phyloP scores from a whole-genome alignment of 2,113 vertebrate genomes.

The Scomber scombrus region DNA sequence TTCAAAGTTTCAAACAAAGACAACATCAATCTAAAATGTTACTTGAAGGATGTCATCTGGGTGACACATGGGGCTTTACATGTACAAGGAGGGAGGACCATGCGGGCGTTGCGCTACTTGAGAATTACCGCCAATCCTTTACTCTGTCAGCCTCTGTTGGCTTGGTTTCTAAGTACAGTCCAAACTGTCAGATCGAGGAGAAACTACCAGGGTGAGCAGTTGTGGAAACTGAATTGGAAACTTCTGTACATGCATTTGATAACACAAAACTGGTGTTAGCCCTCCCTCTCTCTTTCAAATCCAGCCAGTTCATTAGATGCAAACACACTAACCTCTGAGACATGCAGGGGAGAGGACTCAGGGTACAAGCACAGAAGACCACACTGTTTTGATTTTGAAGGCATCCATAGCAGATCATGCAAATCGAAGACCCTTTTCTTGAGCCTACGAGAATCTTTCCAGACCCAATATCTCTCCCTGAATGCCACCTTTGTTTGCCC shows the following conservation, averaged over 20 bases:
- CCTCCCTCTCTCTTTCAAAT: conserved; percentile 4
- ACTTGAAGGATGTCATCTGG: conserved; percentile 51
- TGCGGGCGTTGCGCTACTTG: not conserved
- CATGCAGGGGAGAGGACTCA: not conserved
- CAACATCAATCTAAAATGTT: conserved; percentile 43
- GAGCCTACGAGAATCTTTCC: conserved; percentile 27
- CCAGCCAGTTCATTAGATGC: not conserved
- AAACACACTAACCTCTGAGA: not conserved
- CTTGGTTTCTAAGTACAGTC: conserved; percentile 9
- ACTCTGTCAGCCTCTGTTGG: conserved; percentile 2
- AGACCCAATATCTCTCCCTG: conserved; percentile 44
- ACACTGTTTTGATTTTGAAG: conserved; percentile 15
- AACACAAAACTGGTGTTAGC: conserved; percentile 21
- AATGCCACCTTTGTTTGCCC: conserved; percentile 70
- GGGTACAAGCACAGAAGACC: not conserved
- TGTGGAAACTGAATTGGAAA: conserved; percentile 11
- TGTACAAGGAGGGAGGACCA: not conserved
- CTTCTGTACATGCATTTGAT: conserved; percentile 25
- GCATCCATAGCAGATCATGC: conserved; percentile 32
- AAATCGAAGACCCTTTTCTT: conserved; percentile 24
- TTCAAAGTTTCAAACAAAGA: conserved; percentile 54
- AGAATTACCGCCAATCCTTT: conserved; percentile 10
- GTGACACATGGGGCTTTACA: conserved; percentile 39
- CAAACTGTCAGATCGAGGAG: not conserved
- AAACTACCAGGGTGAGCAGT: not conserved